Evolutionary conservation across 2,888 invertebrate species (phyloP).

Genomic region (Spilarctia lutea): DNA sequence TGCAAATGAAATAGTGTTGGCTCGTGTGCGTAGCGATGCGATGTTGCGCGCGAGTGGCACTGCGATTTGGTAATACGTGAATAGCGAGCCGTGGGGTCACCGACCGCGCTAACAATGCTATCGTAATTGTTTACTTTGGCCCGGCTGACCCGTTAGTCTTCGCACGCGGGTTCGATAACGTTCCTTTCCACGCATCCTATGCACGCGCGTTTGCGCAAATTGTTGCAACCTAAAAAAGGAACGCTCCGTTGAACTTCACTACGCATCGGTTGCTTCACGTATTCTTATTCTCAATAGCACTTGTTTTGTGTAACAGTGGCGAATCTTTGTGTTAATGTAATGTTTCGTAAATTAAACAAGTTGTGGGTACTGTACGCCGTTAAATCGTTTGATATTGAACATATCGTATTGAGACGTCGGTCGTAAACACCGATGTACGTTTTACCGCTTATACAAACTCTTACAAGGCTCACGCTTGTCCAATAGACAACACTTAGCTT

Average conservation of each 20-base stretch:
- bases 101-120: slow-evolving; percentile 74
- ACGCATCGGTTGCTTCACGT: slow-evolving; percentile 37
- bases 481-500: background rate
- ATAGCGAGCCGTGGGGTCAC: slow-evolving; percentile 56
- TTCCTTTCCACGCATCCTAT: slow-evolving; percentile 55
- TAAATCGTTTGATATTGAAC: background rate
- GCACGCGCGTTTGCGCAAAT: slow-evolving; percentile 67
- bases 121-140: slow-evolving; percentile 81
- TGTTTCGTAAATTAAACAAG: background rate
- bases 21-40: slow-evolving; percentile 43
- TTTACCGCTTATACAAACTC: background rate
- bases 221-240: slow-evolving; percentile 69
- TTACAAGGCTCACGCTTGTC: background rate
- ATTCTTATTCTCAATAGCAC: slow-evolving; percentile 42
- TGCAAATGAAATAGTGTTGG: slow-evolving; percentile 55
- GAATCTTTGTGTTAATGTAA: slow-evolving; percentile 48
- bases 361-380: background rate
- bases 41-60: slow-evolving; percentile 49
- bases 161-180: slow-evolving; percentile 52
- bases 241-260: slow-evolving; percentile 57
- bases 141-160: slow-evolving; percentile 69
- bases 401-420: background rate
- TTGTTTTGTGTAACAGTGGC: slow-evolving; percentile 37
- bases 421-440: background rate
- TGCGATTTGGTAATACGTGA: slow-evolving; percentile 61